Evolutionary conservation across 2,888 invertebrate species (phyloP), one percentile per base, ranked within the genome.

Genomic region (Polia nebulosa): DNA sequence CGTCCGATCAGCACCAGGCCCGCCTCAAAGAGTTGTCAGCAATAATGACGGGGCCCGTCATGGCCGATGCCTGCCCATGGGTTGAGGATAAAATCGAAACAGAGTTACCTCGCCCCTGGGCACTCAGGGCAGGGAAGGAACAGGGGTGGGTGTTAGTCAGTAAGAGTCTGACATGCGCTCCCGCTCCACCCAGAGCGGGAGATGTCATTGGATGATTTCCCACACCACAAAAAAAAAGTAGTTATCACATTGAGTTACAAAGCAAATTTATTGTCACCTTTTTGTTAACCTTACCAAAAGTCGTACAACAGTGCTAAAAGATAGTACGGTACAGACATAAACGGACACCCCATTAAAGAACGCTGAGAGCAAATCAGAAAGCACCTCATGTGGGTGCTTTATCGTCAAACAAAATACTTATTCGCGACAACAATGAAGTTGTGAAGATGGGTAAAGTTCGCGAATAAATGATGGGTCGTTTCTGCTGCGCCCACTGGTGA

Each of bases 371-470:
- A 69, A 70, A 70, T 76, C 77, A 70, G 55, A 70, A 39, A 76
- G 22, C 55, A 47, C 45, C 70, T 76, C 76, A 76, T 53, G 77
- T 70, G 45, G 53, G 55, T 53, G 70, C 76, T 76, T 76, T 70
- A 70, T 68, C 17, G 70, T 47, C 36, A 69, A 70, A 76, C 70
- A 53, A 70, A 70, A 70, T 76, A 22, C 53, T 53, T 76, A 39
- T 44, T 53, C 32, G 29, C 36, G 11, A 32, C 76, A 27, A 53
- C 52, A 76, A 76, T 68, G 69, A 53, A 45, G 20, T 8, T 6
- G 29, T 69, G 39, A 36, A 32, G 39, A 67, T 76, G 32, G 29
- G 3, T 44, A 36, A 36, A 52, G 36, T 52, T 67, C 15, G 20
- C 25, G 2, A n/a, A 76, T 76, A 52, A 76, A 53, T 53, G 20